Evolutionary conservation across 1,140 invertebrate genomes (phyloP).

Genomic region (Ephestia elutella): DNA sequence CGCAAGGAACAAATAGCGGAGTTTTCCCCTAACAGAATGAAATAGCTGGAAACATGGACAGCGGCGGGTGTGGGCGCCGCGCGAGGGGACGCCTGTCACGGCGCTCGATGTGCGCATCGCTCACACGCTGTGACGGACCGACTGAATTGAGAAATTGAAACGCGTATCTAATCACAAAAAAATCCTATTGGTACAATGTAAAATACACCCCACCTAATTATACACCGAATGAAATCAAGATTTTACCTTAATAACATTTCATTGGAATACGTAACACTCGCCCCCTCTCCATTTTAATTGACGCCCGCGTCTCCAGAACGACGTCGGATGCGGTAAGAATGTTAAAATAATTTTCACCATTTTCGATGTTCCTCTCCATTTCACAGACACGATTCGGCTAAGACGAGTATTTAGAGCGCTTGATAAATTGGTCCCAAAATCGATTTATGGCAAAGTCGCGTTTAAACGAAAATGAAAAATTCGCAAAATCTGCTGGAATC

Average conservation of each 20-base stretch:
- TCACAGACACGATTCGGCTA: slow-evolving; percentile 39
- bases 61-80: slow-evolving; percentile 4
- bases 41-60: slow-evolving; percentile 2
- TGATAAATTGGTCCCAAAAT: slow-evolving; percentile 61
- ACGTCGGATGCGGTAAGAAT: slow-evolving; percentile 29
- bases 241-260: slow-evolving; percentile 23
- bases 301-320: slow-evolving; percentile 19
- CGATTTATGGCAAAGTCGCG: slow-evolving; percentile 51
- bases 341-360: slow-evolving; percentile 43
- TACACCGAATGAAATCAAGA: slow-evolving; percentile 21
- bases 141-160: slow-evolving; percentile 71
- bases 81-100: slow-evolving; percentile 34
- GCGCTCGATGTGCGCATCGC: slow-evolving; percentile 51
- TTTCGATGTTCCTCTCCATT: slow-evolving; percentile 51
- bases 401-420: slow-evolving; percentile 52
- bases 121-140: slow-evolving; percentile 62
- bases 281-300: slow-evolving; percentile 30
- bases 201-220: slow-evolving; percentile 27
- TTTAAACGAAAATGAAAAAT: slow-evolving; percentile 61
- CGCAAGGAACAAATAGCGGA: slow-evolving; percentile 1
- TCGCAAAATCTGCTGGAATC: slow-evolving; percentile 55
- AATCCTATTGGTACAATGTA: slow-evolving; percentile 18
- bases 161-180: slow-evolving; percentile 48
- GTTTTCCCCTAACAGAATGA: slow-evolving; percentile 8
- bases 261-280: slow-evolving; percentile 25